Evolutionary conservation across 2,113 vertebrate species (phyloP).

Genomic region (Spea multiplicata): DNA sequence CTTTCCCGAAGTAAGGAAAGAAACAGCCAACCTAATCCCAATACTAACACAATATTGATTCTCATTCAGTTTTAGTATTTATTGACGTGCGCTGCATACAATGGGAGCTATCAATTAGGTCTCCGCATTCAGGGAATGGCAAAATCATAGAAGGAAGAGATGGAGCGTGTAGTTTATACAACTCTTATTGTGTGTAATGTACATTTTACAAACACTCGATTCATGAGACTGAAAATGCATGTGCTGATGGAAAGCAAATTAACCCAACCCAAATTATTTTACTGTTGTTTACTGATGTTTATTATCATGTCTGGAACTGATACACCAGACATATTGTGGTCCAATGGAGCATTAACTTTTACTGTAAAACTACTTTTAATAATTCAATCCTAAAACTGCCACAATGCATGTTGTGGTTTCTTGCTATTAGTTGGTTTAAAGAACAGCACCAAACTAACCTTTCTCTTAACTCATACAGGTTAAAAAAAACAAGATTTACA

Average conservation of each 20-base stretch:
- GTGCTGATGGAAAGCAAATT: constrained; percentile 60
- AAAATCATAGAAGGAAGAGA: constrained; percentile 62
- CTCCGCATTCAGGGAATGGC: constrained; percentile 54
- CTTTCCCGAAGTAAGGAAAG: constrained; percentile 54
- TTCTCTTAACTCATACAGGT: too few relatives aligned
- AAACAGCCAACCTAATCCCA: constrained; percentile 74
- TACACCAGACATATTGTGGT: constrained; percentile 24
- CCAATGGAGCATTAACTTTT: constrained; percentile 24
- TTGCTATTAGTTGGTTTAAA: too few relatives aligned
- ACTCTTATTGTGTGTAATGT: constrained; percentile 76
- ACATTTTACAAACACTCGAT: constrained; percentile 66
- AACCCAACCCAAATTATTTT: constrained; percentile 67
- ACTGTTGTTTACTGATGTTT: constrained; percentile 64
- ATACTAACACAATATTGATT: constrained; percentile 77
- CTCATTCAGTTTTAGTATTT: constrained; percentile 72
- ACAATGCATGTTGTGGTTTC: too few relatives aligned
- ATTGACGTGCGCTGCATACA: constrained; percentile 73
- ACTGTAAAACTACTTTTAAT: neutral
- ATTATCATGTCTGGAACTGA: constrained; percentile 34
- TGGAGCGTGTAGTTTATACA: constrained; percentile 67
- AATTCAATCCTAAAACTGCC: too few relatives aligned
- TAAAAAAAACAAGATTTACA: too few relatives aligned
- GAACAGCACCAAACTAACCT: too few relatives aligned
- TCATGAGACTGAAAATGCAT: constrained; percentile 63
- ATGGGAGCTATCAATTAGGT: constrained; percentile 69